Evolutionary conservation across 2,113 vertebrate genomes (phyloP).

Genomic region (Tricholaema leucomelas): DNA sequence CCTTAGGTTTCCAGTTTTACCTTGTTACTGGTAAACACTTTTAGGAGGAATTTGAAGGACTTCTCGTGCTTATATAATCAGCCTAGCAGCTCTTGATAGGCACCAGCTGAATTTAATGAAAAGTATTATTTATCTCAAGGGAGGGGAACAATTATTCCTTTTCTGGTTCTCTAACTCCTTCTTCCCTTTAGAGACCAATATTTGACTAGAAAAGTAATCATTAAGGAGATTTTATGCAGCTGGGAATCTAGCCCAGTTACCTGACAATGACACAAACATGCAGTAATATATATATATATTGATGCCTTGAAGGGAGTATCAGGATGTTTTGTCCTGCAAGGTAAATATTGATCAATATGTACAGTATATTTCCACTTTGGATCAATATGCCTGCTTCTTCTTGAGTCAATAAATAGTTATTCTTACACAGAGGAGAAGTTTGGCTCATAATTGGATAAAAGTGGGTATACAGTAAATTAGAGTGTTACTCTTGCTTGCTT

Average conservation of each 20-base stretch:
- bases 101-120: conserved; percentile 49
- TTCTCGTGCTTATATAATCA: conserved; percentile 17
- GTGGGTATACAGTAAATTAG: not conserved
- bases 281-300: conserved; percentile 53
- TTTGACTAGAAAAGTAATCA: conserved; percentile 53
- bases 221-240: conserved; percentile 28
- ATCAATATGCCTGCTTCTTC: conserved; percentile 52
- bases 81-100: not conserved
- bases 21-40: not conserved
- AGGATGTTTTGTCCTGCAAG: conserved; percentile 45
- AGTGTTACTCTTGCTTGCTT: conserved; percentile 33
- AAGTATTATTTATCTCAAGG: conserved; percentile 59
- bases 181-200: conserved; percentile 38
- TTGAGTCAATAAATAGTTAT: conserved; percentile 60
- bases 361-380: conserved; percentile 52
- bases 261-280: conserved; percentile 52
- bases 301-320: conserved; percentile 50
- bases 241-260: conserved; percentile 44
- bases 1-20: conserved; percentile 4
- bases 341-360: conserved; percentile 58
- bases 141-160: conserved; percentile 62
- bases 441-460: conserved; percentile 47
- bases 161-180: conserved; percentile 59
- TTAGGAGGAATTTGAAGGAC: not conserved
- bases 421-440: conserved; percentile 52